Conservation (phyloP, 2,888 invertebrate genomes). For the Tachina lurida region DNA sequence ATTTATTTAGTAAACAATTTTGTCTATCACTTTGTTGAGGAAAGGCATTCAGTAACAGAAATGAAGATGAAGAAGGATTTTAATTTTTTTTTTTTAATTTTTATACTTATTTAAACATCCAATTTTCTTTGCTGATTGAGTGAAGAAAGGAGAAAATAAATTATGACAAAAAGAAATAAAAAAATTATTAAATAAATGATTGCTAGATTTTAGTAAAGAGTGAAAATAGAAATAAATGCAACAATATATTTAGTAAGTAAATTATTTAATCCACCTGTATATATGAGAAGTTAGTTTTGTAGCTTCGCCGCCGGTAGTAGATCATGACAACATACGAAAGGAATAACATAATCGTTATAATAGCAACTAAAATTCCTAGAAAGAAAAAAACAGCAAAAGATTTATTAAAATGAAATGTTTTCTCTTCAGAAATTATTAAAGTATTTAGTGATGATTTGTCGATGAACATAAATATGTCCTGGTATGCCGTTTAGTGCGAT, state of each 20-base stretch:
- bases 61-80: constrained; percentile 27
- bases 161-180: constrained; percentile 32
- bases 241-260: constrained; percentile 3
- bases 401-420: background rate
- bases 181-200: constrained; percentile 21
- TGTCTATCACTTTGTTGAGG: constrained; percentile 29
- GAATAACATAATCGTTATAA: constrained; percentile 77
- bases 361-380: constrained; percentile 77
- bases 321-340: constrained; percentile 78
- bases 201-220: constrained; percentile 14
- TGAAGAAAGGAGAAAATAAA: background rate
- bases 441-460: no score
- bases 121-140: constrained; percentile 66
- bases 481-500: no score
- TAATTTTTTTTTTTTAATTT: constrained; percentile 10
- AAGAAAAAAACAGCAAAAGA: constrained; percentile 8
- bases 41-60: constrained; percentile 39
- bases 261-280: constrained; percentile 78
- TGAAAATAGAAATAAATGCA: constrained; percentile 26
- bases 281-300: constrained; percentile 78
- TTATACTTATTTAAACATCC: constrained; percentile 57
- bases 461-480: no score
- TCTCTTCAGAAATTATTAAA: background rate
- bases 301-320: constrained; percentile 79
- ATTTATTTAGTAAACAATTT: constrained; percentile 38